These are phyloP conservation scores for Drosophila leonis DNA, from an alignment of 2,888 invertebrate genomes.

Conservation along the genomic window DNA sequence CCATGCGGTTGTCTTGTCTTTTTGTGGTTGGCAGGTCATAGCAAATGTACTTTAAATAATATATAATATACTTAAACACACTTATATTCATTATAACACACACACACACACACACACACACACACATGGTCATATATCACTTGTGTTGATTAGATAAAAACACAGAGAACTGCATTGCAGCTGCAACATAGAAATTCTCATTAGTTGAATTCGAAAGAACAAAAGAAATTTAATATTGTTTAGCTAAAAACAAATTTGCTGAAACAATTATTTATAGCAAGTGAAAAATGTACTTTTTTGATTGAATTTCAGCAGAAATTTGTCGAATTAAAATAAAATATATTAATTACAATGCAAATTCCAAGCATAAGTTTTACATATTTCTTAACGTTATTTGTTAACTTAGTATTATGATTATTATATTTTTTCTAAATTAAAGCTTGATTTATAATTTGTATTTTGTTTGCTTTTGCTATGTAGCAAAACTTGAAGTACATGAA, in stretches of 20 bases:
- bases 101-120: background rate
- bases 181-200: background rate
- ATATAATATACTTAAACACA: constrained; percentile 14
- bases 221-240: background rate
- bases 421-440: too few relatives aligned
- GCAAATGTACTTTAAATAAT: constrained; percentile 44
- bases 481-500: too few relatives aligned
- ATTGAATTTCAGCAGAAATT: too few relatives aligned
- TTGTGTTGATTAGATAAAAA: constrained; percentile 33
- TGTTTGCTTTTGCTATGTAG: too few relatives aligned
- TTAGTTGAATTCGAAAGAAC: background rate
- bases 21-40: constrained; percentile 51
- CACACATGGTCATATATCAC: background rate
- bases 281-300: background rate
- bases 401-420: too few relatives aligned
- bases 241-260: background rate
- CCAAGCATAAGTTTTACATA: too few relatives aligned
- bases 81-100: constrained; percentile 3
- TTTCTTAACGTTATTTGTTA: too few relatives aligned
- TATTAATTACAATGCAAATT: too few relatives aligned
- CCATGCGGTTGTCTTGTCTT: constrained; percentile 53
- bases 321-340: too few relatives aligned
- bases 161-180: constrained; percentile 18
- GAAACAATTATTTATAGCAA: background rate
- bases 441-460: too few relatives aligned